A percentile compares a stretch with the other conserved stretches of the same genome.
Evolutionary conservation across 2,888 invertebrate genomes (phyloP).

Genomic region (Netelia virgata): DNA sequence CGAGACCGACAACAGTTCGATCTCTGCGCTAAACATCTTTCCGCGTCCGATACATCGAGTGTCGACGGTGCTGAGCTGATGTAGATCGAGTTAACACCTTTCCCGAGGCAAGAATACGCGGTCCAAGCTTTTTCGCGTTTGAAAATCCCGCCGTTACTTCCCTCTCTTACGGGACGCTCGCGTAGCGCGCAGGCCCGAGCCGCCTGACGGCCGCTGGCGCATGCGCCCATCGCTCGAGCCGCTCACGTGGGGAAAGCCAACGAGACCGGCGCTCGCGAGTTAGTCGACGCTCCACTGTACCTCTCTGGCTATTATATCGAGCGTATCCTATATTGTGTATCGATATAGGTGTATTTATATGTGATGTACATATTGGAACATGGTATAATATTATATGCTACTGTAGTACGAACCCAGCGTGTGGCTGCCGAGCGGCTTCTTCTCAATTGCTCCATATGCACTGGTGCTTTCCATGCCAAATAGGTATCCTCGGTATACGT

Average conservation of each 20-base stretch:
- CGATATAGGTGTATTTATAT: not conserved
- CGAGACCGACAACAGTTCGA: not conserved
- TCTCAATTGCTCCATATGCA: slow-evolving; percentile 32
- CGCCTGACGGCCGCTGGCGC: not conserved
- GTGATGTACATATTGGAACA: not conserved
- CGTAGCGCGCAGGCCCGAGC: not conserved
- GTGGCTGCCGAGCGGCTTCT: slow-evolving; percentile 21
- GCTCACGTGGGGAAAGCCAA: not conserved
- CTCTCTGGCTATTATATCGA: not conserved
- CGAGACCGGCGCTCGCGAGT: not conserved
- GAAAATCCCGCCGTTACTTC: not conserved
- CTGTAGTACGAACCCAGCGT: not conserved
- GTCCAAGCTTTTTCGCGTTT: not conserved
- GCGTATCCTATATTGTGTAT: not conserved
- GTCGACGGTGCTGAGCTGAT: not conserved
- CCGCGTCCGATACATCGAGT: not conserved
- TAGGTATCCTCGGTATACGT: slow-evolving; percentile 3
- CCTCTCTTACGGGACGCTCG: not conserved
- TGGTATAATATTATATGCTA: not conserved
- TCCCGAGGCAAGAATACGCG: not conserved
- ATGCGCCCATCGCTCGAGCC: not conserved
- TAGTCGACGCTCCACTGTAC: not conserved
- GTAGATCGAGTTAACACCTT: not conserved
- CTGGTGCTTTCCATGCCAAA: slow-evolving; percentile 36
- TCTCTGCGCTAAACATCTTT: slow-evolving; percentile 5